A percentile compares a stretch with the other conserved stretches of the same genome.
Evolutionary conservation across 2,888 invertebrate species (phyloP).

Genomic region (Anarsia innoxiella): DNA sequence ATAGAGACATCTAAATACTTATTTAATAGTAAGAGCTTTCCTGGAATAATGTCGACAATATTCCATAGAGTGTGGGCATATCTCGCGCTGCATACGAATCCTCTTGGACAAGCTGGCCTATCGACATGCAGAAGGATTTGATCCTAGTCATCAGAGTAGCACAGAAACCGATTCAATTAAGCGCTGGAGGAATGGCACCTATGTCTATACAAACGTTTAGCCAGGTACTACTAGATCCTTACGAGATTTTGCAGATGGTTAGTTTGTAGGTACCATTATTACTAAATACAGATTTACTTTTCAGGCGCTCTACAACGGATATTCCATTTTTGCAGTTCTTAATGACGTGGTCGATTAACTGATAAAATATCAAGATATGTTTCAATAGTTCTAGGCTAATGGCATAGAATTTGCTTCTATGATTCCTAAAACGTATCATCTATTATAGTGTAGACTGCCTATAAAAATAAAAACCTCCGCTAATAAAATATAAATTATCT

Average conservation of each 20-base stretch:
- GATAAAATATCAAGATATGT: neutral
- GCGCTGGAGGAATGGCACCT: slow-evolving; percentile 46
- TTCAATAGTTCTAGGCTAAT: too few relatives aligned
- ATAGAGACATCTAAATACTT: too few relatives aligned
- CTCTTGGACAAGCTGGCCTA: slow-evolving; percentile 52
- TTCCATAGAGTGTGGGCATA: slow-evolving; percentile 44
- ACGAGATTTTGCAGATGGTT: too few relatives aligned
- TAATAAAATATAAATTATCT: too few relatives aligned
- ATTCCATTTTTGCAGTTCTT: slow-evolving; percentile 57
- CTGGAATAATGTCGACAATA: too few relatives aligned
- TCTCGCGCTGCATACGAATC: slow-evolving; percentile 50
- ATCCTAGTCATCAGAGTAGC: slow-evolving; percentile 42
- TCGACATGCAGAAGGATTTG: slow-evolving; percentile 47
- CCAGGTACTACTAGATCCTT: too few relatives aligned
- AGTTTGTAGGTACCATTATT: neutral
- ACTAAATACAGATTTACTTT: slow-evolving; percentile 21
- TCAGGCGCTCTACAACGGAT: slow-evolving; percentile 61
- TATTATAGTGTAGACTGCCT: too few relatives aligned
- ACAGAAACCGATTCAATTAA: slow-evolving; percentile 44
- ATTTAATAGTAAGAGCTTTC: too few relatives aligned
- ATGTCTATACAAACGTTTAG: slow-evolving; percentile 50
- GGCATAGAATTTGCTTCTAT: too few relatives aligned
- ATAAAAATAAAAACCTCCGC: too few relatives aligned
- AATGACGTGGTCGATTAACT: slow-evolving; percentile 47
- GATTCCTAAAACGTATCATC: too few relatives aligned